These are phyloP conservation scores for Pimephales promelas DNA, from an alignment of 2,113 vertebrate species.

Conservation along the genomic window DNA sequence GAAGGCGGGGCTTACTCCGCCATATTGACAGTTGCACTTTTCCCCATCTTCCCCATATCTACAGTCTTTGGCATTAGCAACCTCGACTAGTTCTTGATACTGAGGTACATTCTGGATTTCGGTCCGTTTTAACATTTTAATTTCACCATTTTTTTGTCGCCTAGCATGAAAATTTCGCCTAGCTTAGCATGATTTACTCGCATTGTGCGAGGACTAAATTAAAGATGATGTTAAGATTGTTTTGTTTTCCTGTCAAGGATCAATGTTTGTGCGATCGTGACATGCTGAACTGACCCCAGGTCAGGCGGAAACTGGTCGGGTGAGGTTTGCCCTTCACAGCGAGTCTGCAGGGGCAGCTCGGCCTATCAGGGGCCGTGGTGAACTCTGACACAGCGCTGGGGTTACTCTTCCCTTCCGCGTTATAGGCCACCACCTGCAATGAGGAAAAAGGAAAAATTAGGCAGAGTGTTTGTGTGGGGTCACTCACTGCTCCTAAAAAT, in stretches of 20 bases:
- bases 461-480: neutral
- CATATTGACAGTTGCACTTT: too few relatives aligned
- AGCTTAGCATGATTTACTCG: too few relatives aligned
- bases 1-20: too few relatives aligned
- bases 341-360: slow-evolving; percentile 84
- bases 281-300: slow-evolving; percentile 84
- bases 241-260: neutral
- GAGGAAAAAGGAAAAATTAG: neutral
- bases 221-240: neutral
- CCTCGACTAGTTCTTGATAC: neutral
- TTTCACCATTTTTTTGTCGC: too few relatives aligned
- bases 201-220: neutral
- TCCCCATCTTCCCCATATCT: too few relatives aligned
- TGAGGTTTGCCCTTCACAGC: slow-evolving; percentile 87
- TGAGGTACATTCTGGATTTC: neutral
- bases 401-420: slow-evolving; percentile 94
- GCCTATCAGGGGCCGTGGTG: slow-evolving; percentile 87
- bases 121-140: neutral
- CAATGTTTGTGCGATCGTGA: neutral
- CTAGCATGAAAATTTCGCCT: too few relatives aligned
- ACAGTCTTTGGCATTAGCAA: too few relatives aligned
- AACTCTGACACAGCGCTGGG: slow-evolving; percentile 90
- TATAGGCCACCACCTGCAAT: slow-evolving; percentile 91
- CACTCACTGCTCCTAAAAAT: neutral
- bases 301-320: slow-evolving; percentile 88